Evolutionary conservation across 64 coral and sea anemone species (phyloP).

Genomic region (Pocillopora verrucosa): DNA sequence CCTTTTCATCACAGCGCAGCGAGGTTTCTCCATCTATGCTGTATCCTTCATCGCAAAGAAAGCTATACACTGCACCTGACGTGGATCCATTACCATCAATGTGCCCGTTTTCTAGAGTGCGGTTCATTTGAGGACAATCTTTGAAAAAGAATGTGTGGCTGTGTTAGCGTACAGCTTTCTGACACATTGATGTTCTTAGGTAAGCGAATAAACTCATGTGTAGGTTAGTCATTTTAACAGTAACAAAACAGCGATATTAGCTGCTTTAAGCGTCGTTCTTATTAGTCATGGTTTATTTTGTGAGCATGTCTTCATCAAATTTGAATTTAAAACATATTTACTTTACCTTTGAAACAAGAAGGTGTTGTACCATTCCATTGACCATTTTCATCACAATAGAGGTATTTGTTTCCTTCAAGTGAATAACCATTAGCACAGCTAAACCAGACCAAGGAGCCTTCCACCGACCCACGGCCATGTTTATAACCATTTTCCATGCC

Average conservation of each 20-base stretch:
- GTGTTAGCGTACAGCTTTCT: background rate
- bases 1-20: background rate
- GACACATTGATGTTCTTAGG: background rate
- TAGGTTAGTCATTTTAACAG: too few relatives aligned
- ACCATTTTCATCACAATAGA: background rate
- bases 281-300: too few relatives aligned
- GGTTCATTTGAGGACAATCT: conserved; percentile 22
- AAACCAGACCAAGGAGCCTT: background rate
- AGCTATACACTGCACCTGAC: background rate
- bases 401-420: background rate
- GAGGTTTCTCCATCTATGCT: background rate
- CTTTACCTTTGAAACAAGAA: conserved; percentile 12
- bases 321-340: background rate
- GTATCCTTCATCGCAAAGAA: conserved; percentile 23
- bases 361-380: conserved; percentile 2
- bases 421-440: background rate
- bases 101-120: conserved; percentile 5
- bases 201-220: too few relatives aligned
- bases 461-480: background rate
- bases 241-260: too few relatives aligned
- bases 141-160: background rate
- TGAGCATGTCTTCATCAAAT: too few relatives aligned
- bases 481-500: background rate
- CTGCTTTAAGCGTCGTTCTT: too few relatives aligned
- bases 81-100: conserved; percentile 5